These are phyloP conservation scores for Sphaerodactylus townsendi DNA, from an alignment of 2,113 vertebrate species.

Conservation along the genomic window DNA sequence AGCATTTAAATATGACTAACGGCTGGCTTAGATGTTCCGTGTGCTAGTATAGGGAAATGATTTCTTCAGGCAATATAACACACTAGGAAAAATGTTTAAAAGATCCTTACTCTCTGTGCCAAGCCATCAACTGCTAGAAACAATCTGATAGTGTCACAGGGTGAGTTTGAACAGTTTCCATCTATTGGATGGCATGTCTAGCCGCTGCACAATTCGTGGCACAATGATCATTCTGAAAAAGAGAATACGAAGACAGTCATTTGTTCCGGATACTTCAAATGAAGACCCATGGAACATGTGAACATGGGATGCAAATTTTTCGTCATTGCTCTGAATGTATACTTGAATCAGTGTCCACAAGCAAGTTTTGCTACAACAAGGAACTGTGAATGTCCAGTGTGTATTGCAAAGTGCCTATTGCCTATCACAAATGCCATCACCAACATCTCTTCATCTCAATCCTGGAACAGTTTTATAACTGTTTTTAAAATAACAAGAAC, in stretches of 20 bases:
- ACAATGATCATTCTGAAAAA: background rate
- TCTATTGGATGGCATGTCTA: background rate
- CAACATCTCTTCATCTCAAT: background rate
- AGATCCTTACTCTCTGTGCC: background rate
- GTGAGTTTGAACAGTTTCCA: background rate
- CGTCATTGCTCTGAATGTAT: background rate
- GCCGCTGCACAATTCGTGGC: background rate
- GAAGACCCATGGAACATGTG: background rate
- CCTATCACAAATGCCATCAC: background rate
- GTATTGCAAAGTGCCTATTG: background rate
- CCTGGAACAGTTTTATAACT: background rate
- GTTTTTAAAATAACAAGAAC: background rate
- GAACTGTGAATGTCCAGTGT: background rate
- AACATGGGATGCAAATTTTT: background rate
- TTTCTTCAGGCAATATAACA: background rate
- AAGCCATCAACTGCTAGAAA: constrained; percentile 6
- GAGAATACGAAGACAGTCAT: background rate
- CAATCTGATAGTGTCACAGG: background rate
- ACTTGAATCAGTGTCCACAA: background rate
- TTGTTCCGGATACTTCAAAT: background rate
- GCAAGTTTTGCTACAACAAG: background rate
- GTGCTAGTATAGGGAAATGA: background rate
- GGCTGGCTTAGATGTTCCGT: background rate
- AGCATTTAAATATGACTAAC: background rate
- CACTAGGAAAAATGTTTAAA: background rate